These are phyloP conservation scores for Tetragonula clypearis DNA, from an alignment of 1,140 invertebrate genomes.

Conservation along the genomic window DNA sequence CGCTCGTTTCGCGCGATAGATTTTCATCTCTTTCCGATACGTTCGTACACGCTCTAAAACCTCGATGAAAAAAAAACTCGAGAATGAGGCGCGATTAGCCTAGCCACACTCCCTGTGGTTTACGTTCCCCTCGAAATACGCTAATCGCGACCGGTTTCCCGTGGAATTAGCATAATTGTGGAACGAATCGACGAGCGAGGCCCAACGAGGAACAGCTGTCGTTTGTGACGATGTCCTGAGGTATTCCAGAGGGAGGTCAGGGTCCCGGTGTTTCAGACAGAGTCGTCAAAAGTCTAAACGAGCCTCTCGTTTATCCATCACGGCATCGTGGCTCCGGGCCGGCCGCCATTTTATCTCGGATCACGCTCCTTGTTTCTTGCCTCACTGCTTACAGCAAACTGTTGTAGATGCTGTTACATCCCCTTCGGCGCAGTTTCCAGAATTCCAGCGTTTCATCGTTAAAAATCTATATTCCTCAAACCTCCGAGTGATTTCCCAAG, in stretches of 20 bases:
- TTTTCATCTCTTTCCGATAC: neutral
- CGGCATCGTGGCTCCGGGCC: conserved; percentile 53
- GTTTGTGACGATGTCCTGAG: conserved; percentile 11
- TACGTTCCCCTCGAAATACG: no score
- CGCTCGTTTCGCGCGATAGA: conserved; percentile 7
- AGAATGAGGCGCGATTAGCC: neutral
- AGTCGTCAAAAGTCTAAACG: conserved; percentile 66
- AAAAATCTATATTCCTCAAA: neutral
- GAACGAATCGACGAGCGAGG: conserved; percentile 10
- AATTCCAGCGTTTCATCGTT: neutral
- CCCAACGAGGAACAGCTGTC: conserved; percentile 41
- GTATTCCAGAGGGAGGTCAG: conserved; percentile 27
- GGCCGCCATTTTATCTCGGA: conserved; percentile 48
- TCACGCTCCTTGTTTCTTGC: conserved; percentile 30
- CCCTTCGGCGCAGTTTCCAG: neutral
- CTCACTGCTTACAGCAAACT: neutral
- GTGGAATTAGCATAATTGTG: conserved; percentile 56
- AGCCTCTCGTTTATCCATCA: conserved; percentile 66
- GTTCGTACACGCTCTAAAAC: neutral
- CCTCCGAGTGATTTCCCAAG: neutral
- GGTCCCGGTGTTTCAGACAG: conserved; percentile 32
- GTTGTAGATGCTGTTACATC: no score
- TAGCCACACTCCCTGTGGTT: neutral
- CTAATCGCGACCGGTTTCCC: conserved; percentile 39
- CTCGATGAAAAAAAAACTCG: neutral